A percentile compares a stretch with the other conserved stretches of the same genome.
Conservation (phyloP, 2,113 vertebrate genomes). For the Acanthochromis polyacanthus region DNA sequence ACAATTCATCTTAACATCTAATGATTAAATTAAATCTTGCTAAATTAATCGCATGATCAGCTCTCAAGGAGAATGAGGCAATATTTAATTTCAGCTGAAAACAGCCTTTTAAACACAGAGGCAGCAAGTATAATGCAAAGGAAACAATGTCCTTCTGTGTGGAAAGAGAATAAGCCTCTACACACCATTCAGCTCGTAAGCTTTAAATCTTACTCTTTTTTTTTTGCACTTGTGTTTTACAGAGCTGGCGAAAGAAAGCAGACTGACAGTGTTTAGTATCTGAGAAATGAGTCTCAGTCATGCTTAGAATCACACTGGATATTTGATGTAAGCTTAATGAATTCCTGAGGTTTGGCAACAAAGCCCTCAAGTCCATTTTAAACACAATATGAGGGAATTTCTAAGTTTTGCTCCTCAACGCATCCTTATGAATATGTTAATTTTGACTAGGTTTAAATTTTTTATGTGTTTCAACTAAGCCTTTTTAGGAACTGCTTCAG, state of each 20-base stretch:
- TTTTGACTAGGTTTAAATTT: not conserved
- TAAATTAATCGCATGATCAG: not conserved
- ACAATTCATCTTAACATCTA: not conserved
- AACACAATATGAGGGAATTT: not conserved
- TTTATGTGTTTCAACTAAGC: not conserved
- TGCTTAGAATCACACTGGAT: not conserved
- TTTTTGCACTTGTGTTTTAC: not conserved
- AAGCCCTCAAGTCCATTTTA: not conserved
- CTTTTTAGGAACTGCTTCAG: not conserved
- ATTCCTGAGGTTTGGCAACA: not conserved
- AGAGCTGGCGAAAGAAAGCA: not conserved
- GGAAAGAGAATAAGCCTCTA: slow-evolving; percentile 3
- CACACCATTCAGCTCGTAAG: not conserved
- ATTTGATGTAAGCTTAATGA: not conserved
- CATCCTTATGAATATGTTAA: not conserved
- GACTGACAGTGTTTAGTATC: not conserved
- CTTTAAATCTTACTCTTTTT: slow-evolving; percentile 14
- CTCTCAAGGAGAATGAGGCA: not conserved
- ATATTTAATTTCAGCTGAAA: not conserved
- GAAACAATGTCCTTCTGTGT: not conserved
- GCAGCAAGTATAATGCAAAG: not conserved
- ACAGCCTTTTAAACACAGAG: not conserved
- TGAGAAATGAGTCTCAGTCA: not conserved
- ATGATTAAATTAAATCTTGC: not conserved
- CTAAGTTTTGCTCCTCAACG: not conserved